These are phyloP conservation scores for Oryzaephilus surinamensis DNA, from an alignment of 1,140 invertebrate genomes.

Conservation along the genomic window DNA sequence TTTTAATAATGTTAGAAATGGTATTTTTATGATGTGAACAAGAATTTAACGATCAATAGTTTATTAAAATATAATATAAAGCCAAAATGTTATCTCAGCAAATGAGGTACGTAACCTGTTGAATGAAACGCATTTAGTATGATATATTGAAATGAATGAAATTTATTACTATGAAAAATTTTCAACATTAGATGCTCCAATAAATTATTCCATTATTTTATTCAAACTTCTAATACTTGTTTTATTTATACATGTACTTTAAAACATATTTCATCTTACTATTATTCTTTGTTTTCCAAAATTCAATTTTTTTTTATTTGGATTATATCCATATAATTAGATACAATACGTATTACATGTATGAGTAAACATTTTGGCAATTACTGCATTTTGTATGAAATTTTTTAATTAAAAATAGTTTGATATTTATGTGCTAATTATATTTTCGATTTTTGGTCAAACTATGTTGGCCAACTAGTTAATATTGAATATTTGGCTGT, in stretches of 20 bases:
- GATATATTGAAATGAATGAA: no score
- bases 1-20: slow-evolving; percentile 3
- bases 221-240: no score
- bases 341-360: no score
- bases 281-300: no score
- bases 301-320: no score
- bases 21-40: slow-evolving; percentile 6
- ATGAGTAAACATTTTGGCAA: not conserved
- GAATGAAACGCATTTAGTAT: no score
- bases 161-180: no score
- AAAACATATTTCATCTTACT: not conserved
- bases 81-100: not conserved
- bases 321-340: no score
- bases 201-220: not conserved
- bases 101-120: not conserved
- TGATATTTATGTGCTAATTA: not conserved
- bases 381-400: not conserved
- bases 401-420: no score
- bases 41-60: slow-evolving; percentile 9
- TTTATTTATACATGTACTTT: no score
- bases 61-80: not conserved
- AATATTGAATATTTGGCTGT: not conserved
- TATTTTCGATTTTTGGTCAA: not conserved
- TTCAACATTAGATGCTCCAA: no score
- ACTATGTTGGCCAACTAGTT: no score